Base-by-base conservation (phyloP, 2,888 invertebrate species). In the Heteropelma amictum region DNA sequence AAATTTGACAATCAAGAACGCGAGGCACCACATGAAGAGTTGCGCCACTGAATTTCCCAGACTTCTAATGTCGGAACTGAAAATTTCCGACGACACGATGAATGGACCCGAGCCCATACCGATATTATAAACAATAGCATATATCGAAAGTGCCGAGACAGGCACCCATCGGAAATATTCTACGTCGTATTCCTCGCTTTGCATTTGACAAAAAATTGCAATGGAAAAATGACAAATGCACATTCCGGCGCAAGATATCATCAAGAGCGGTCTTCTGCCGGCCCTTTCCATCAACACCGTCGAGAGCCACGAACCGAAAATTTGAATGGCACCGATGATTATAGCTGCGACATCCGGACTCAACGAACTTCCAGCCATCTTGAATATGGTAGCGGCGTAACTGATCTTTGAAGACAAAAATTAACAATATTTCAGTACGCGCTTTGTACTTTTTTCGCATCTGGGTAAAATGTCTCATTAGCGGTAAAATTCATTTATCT, bases 261-360 rank as follows among this genome's bases (percentile, higher is more conserved):
- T 80, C 5, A 92, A 83, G 8, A 92, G 83, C 5, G 84, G 79
- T 53, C 92, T 88, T 81, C 94, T 90, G 0, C 94, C 94, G 54
- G 91, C 91, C 49, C 89, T 90, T 80, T 94, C 94, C 81, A 92
- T 90, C 0, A 92, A 78, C 0, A 89, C 54, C 0, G 90, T 89
- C 0, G 92, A 89, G 0, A 90, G 69, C 19, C 88, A 81, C 8
- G 91, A 89, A 0, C 92, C 92, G 2, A 85, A 40, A 0, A 92
- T 85, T 71, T 93, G 91, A 0, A 93, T 90, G 0, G 89, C 79
- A 0, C 92, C 93, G 4, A 94, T 91, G 17, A 93, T 84, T 0
- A 94, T 92, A 0, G 93, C 91, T 53, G 93, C 92, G 14, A 89
- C 77, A 51, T 92, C 89, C 0, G 92, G 89, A 0, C 90, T 90